Conservation (phyloP, 2,113 vertebrate species). For the Dicerorhinus sumatrensis region DNA sequence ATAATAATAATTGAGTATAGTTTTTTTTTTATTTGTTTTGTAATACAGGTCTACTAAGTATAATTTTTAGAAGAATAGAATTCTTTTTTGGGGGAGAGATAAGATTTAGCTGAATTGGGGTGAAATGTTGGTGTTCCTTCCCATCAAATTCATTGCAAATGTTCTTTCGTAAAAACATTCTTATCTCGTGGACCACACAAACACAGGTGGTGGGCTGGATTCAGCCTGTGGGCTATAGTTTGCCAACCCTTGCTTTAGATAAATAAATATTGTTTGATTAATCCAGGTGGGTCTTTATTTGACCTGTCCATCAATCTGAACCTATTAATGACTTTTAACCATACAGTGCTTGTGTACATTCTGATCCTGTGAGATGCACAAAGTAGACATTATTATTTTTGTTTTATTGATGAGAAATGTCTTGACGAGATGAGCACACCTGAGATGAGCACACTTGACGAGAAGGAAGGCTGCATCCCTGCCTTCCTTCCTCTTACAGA, state of each 20-base stretch:
- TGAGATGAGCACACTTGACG: too few relatives aligned
- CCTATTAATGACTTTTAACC: background rate
- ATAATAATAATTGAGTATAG: background rate
- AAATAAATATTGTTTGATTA: background rate
- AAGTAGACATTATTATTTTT: background rate
- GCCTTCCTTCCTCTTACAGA: background rate
- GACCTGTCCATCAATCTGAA: background rate
- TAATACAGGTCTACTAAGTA: background rate
- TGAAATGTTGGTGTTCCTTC: background rate
- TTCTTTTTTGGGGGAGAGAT: background rate
- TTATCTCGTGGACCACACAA: background rate
- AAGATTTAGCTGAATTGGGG: background rate
- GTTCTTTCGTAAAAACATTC: constrained; percentile 15
- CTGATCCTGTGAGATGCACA: background rate
- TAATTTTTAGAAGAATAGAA: background rate
- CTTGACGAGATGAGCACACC: background rate
- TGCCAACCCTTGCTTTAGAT: background rate
- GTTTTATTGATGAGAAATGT: background rate
- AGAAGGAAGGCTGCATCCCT: background rate
- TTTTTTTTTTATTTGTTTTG: background rate
- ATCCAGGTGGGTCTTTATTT: background rate
- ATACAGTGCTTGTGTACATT: background rate
- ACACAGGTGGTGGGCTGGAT: background rate
- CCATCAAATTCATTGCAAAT: background rate
- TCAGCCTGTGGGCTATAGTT: background rate